Conservation (phyloP, 2,888 invertebrate species). For the Cetonia aurata region DNA sequence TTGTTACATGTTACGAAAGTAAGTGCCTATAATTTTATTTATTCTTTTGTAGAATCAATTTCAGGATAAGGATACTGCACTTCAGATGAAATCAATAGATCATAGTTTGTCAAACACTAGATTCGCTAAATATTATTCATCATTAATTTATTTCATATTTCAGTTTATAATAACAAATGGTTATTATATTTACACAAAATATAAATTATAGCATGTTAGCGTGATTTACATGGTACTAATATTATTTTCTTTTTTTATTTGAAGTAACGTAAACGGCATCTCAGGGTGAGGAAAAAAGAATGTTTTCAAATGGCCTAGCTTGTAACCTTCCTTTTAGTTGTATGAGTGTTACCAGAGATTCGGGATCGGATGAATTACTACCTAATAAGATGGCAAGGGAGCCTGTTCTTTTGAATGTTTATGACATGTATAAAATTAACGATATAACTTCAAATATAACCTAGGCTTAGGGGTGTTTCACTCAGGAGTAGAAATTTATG, state of each 20-base stretch:
- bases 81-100: no score
- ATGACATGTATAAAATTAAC: constrained; percentile 99
- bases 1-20: no score
- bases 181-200: constrained; percentile 18
- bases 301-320: constrained; percentile 67
- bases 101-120: constrained; percentile 37
- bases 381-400: constrained; percentile 83
- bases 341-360: constrained; percentile 66
- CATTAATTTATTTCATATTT: constrained; percentile 28
- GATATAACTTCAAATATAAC: constrained; percentile 97
- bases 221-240: constrained; percentile 19
- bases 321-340: constrained; percentile 67
- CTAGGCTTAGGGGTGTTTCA: constrained; percentile 98
- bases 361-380: constrained; percentile 67
- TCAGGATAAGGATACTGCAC: no score
- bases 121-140: constrained; percentile 7
- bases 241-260: constrained; percentile 37
- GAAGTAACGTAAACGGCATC: constrained; percentile 40
- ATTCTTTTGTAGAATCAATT: no score
- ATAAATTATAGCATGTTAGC: constrained; percentile 36
- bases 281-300: constrained; percentile 53
- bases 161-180: constrained; percentile 32
- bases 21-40: no score
- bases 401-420: constrained; percentile 96
- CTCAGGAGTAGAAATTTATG: constrained; percentile 73